Base-by-base conservation (phyloP, 1,140 invertebrate species). In the Dinoponera quadriceps region DNA sequence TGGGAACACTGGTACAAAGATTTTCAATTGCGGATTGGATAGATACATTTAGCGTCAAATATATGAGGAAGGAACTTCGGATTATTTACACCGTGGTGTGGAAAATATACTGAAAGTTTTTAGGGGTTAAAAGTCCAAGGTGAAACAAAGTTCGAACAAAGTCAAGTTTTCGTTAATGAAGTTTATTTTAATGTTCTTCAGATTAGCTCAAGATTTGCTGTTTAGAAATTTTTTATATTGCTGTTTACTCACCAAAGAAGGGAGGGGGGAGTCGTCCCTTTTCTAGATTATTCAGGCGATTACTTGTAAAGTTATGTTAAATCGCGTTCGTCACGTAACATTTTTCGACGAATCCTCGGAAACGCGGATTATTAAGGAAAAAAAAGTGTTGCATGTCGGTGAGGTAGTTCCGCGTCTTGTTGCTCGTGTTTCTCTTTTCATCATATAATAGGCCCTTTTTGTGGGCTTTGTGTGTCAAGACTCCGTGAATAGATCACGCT, bases 401-500 rank as follows among this genome's bases (percentile, higher is more conserved):
- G 44, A 48, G 54, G 62, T 55, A 57, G 20, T 60, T 72, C 49
- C 20, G 33, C 38, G 66, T 68, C 48, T 82, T 57, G 27, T 63
- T 71, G 38, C 25, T 63, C 18, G n/a, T 44, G 16, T 59, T 66
- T n/a, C 22, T 78, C n/a, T 54, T 78, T 80, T 29, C 49, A 51
- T 60, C 38, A 16, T 51, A 73, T 81, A 87, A 72, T 81, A 49
- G 57, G 38, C 55, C 77, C 87, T 77, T 92, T 90, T 89, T 90
- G 51, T 85, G 33, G 73, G 80, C 87, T 90, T 92, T 91, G 89
- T 90, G 81, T 84, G 74, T 78, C 75, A 87, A 89, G 89, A 89
- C 73, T 75, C 65, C 75, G 77, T 91, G 90, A 93, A 93, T 91
- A 88, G 83, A 60, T 89, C 90, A 87, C 82, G 85, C 88, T 85